Evolutionary conservation across 2,113 vertebrate genomes (phyloP), one percentile per base, ranked within the genome.

Genomic region (Nothoprocta pentlandii): DNA sequence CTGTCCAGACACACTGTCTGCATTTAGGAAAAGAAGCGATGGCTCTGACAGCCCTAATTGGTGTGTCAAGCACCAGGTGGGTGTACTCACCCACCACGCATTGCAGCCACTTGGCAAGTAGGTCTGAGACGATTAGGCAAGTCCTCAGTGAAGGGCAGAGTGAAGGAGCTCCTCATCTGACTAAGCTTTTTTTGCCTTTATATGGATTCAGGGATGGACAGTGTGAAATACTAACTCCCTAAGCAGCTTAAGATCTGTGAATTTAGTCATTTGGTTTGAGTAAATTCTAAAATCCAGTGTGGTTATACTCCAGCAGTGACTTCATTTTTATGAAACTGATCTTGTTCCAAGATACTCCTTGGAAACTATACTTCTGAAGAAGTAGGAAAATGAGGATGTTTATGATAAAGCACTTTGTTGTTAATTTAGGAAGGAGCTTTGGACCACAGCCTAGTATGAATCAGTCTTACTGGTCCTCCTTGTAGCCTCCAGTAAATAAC

Each of bases 301-400:
- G 39, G 19, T 9, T 87, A 28, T 49, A 56, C 75, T 88, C 51
- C 56, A 87, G 51, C 26, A 67, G 34, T 87, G 74, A 61, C 56
- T 83, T 85, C 30, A 85, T 94, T 94, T 95, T 67, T 36, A 36
- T 46, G n/a, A 85, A 90, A 63, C 20, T 71, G 39, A 36, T 87
- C 47, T 87, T 47, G 42, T 54, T 83, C 84, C 62, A 87, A 83
- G 90, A 44, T 56, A 73, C 61, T 93, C 75, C 79, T 80, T 80
- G 86, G 89, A 95, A 95, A 93, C 49, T 70, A 77, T 59, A 93
- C 67, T 79, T 85, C 61, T 54, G 66, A 79, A 77, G 64, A 86
- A 86, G 28, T 69, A 62, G 67, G 59, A 85, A 89, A 89, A 69
- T 47, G 80, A 87, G 23, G 47, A 39, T 86, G 61, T 70, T 80